A percentile compares a stretch with the other conserved stretches of the same genome.
These are phyloP conservation scores for Stegostoma tigrinum DNA, from an alignment of 2,113 vertebrate species.

Conservation along the genomic window DNA sequence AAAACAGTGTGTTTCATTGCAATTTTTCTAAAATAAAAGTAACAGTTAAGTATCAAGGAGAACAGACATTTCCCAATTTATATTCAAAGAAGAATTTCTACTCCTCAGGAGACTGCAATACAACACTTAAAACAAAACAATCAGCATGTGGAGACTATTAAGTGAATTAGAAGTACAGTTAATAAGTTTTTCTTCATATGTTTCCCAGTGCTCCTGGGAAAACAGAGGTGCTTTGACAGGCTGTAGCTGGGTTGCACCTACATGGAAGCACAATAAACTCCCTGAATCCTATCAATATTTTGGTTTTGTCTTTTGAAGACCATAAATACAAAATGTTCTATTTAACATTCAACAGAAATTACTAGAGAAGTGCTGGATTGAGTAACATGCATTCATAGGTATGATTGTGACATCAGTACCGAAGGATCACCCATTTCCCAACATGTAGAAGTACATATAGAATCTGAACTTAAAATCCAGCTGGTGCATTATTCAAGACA, in stretches of 20 bases:
- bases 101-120: not conserved
- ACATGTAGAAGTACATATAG: not conserved
- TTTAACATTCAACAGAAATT: not conserved
- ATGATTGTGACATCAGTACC: not conserved
- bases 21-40: not conserved
- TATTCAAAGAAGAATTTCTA: not conserved
- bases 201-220: not conserved
- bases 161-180: not conserved
- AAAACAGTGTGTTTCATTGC: not conserved
- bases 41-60: not conserved
- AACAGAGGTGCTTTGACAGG: not conserved
- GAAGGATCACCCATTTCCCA: not conserved
- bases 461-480: not conserved
- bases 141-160: too few relatives aligned
- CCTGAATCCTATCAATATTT: not conserved
- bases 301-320: not conserved
- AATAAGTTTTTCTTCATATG: not conserved
- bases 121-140: too few relatives aligned
- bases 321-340: not conserved
- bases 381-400: not conserved
- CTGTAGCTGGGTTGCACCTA: not conserved
- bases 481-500: not conserved
- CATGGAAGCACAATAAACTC: not conserved
- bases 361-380: not conserved
- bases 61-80: not conserved